phyloP scores from a whole-genome alignment of 1,140 invertebrate genomes.

The Mya arenaria region DNA sequence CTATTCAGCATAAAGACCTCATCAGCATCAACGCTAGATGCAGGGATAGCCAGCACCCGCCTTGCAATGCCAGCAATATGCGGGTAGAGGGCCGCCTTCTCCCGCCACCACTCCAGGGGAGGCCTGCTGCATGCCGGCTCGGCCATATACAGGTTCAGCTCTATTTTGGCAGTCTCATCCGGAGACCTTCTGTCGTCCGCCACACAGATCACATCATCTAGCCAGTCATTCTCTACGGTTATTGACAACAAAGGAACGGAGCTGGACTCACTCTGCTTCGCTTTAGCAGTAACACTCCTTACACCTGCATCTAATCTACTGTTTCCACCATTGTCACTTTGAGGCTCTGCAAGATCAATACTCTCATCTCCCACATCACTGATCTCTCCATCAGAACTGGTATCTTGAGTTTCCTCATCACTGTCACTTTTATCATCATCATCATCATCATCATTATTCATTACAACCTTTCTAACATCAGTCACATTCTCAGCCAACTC shows the following conservation, averaged over 20 bases:
- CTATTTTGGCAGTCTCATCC: slow-evolving; percentile 42
- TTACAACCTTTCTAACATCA: slow-evolving; percentile 23
- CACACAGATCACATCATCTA: slow-evolving; percentile 48
- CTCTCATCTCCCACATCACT: too few relatives aligned
- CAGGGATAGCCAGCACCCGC: slow-evolving; percentile 33
- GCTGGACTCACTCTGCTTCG: neutral
- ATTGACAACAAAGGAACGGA: slow-evolving; percentile 3
- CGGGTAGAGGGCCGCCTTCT: slow-evolving; percentile 33
- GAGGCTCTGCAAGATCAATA: too few relatives aligned
- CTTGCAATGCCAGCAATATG: slow-evolving; percentile 27
- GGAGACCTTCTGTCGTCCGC: slow-evolving; percentile 37
- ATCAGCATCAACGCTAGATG: slow-evolving; percentile 16
- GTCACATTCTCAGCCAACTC: too few relatives aligned
- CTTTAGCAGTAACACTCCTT: too few relatives aligned
- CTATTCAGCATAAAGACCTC: slow-evolving; percentile 21
- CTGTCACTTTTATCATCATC: too few relatives aligned
- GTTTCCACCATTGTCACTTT: too few relatives aligned
- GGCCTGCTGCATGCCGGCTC: slow-evolving; percentile 35
- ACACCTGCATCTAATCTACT: too few relatives aligned
- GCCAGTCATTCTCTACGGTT: slow-evolving; percentile 52
- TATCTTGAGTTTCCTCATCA: neutral
- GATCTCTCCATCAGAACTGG: too few relatives aligned
- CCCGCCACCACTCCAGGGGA: slow-evolving; percentile 42
- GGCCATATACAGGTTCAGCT: slow-evolving; percentile 47
- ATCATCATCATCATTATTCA: neutral